phyloP scores from a whole-genome alignment of 2,797 vertebrate genomes.

The Ctenopoma multispine region DNA sequence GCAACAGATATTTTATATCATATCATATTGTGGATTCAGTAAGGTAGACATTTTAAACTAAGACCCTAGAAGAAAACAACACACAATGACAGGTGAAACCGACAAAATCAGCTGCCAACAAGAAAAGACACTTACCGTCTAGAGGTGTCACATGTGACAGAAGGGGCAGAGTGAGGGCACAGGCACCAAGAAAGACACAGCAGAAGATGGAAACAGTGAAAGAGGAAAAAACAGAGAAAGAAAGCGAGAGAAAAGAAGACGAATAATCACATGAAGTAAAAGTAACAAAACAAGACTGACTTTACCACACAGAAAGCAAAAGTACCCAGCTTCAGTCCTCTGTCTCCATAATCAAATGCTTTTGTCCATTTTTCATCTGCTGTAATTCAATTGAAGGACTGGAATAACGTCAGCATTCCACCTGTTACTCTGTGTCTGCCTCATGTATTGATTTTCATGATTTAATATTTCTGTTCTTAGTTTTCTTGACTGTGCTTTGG shows the following conservation, averaged over 20 bases:
- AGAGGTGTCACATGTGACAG: conserved; percentile 74
- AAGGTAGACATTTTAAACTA: conserved; percentile 16
- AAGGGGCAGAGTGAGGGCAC: conserved; percentile 75
- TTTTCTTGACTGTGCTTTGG: conserved; percentile 16
- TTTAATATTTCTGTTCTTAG: background rate
- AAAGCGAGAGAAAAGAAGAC: conserved; percentile 62
- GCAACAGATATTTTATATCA: conserved; percentile 19
- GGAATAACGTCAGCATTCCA: background rate
- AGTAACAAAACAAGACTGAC: conserved; percentile 36
- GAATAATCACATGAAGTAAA: conserved; percentile 67
- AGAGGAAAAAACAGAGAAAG: conserved; percentile 39
- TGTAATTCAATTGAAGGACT: background rate
- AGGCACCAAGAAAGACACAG: conserved; percentile 84
- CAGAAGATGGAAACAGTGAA: conserved; percentile 74
- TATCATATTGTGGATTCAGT: conserved; percentile 23
- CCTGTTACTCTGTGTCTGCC: background rate
- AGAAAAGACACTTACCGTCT: conserved; percentile 88
- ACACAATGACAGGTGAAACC: conserved; percentile 30
- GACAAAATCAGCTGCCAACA: conserved; percentile 66
- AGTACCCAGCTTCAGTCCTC: conserved; percentile 41
- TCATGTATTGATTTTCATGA: background rate
- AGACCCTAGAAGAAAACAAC: conserved; percentile 30
- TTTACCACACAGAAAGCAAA: conserved; percentile 56
- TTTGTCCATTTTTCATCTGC: background rate
- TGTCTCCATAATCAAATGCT: background rate